phyloP scores from a whole-genome alignment of 2,797 vertebrate species.

The Erithacus rubecula region DNA sequence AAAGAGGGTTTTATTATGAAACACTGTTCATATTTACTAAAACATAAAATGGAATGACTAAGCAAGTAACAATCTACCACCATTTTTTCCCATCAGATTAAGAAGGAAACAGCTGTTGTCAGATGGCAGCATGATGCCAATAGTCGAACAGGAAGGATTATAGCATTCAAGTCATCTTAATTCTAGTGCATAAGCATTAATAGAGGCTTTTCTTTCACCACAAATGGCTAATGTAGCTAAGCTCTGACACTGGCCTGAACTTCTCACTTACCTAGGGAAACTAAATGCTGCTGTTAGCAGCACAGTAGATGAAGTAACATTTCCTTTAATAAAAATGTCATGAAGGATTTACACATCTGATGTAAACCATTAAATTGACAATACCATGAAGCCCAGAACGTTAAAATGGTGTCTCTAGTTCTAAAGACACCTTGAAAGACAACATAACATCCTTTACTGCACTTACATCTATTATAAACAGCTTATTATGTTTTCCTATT shows the following conservation, averaged over 20 bases:
- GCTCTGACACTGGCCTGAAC: neutral
- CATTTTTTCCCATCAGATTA: neutral
- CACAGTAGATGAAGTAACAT: neutral
- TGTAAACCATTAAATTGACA: neutral
- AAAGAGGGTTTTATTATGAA: neutral
- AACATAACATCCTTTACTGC: neutral
- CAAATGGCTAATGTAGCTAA: constrained; percentile 13
- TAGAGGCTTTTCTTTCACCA: constrained; percentile 16
- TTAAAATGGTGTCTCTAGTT: neutral
- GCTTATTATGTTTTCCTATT: neutral
- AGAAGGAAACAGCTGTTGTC: constrained; percentile 19
- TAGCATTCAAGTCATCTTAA: constrained; percentile 27
- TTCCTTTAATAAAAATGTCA: neutral
- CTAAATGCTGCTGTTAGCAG: neutral
- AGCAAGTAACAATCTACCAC: neutral
- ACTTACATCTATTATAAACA: neutral
- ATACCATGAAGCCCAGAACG: neutral
- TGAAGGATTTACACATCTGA: neutral
- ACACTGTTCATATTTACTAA: neutral
- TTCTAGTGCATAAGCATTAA: neutral
- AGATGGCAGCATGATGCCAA: neutral
- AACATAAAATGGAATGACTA: neutral
- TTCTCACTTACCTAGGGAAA: neutral
- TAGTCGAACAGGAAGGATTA: constrained; percentile 5
- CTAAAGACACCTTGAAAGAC: neutral